Percentiles rank a stretch among this genome's conserved stretches.
Evolutionary conservation across 2,113 vertebrate species (phyloP).

Genomic region (Bolborhynchus lineola): DNA sequence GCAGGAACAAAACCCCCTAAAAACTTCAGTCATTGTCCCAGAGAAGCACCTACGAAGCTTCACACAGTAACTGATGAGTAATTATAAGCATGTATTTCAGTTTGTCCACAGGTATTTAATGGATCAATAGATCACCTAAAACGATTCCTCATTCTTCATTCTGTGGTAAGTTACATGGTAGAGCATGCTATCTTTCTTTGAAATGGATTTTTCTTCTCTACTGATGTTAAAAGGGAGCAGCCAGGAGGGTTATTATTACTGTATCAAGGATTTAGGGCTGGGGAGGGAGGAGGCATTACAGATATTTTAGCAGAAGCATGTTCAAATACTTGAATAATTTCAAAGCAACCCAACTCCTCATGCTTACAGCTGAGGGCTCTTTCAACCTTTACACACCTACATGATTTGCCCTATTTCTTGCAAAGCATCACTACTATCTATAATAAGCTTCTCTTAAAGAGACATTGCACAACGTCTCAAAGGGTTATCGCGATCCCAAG

Average conservation of each 20-base stretch:
- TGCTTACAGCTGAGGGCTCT: neutral
- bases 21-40: neutral
- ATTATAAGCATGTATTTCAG: neutral
- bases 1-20: neutral
- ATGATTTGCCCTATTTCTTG: neutral
- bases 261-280: neutral
- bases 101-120: neutral
- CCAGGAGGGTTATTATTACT: neutral
- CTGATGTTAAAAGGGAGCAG: neutral
- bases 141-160: neutral
- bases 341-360: neutral
- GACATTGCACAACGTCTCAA: neutral
- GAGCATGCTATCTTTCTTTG: neutral
- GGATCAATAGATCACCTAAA: neutral
- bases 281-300: neutral
- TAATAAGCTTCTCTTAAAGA: neutral
- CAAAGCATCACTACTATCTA: neutral
- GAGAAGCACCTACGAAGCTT: neutral
- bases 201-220: neutral
- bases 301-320: neutral
- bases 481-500: neutral
- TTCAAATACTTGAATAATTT: neutral
- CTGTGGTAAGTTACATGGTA: neutral
- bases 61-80: neutral
- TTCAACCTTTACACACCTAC: neutral